phyloP scores from a whole-genome alignment of 2,888 invertebrate genomes.

The Megamerina dolium region DNA sequence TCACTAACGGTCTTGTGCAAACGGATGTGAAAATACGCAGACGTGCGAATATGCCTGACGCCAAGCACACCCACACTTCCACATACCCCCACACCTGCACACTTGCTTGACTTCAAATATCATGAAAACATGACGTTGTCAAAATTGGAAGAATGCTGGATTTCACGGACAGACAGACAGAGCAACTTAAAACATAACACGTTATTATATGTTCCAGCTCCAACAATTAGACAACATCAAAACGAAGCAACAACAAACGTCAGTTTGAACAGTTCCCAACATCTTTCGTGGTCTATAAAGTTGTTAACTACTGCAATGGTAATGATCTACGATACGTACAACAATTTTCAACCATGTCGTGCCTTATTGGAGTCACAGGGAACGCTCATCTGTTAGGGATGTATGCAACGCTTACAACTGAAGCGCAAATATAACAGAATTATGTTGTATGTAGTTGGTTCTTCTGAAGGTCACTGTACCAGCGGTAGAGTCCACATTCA shows the following conservation, averaged over 20 bases:
- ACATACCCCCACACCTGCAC: no score
- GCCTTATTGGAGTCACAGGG: constrained; percentile 13
- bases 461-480: background rate
- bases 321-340: constrained; percentile 5
- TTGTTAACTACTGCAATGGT: constrained; percentile 12
- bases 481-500: constrained; percentile 11
- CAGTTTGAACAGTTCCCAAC: constrained; percentile 6
- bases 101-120: no score
- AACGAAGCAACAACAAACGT: background rate
- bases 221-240: no score
- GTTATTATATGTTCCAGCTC: no score
- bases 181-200: no score
- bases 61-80: no score
- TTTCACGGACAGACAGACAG: no score
- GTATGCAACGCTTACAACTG: background rate
- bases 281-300: constrained; percentile 2
- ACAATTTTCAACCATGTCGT: constrained; percentile 11
- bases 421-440: constrained; percentile 3
- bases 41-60: no score
- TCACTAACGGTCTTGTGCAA: no score
- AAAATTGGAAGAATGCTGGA: no score
- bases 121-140: no score
- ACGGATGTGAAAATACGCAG: no score
- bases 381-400: constrained; percentile 9
- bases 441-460: constrained; percentile 8